These are phyloP conservation scores for Regulus satrapa DNA, from an alignment of 2,113 vertebrate genomes.

Conservation along the genomic window DNA sequence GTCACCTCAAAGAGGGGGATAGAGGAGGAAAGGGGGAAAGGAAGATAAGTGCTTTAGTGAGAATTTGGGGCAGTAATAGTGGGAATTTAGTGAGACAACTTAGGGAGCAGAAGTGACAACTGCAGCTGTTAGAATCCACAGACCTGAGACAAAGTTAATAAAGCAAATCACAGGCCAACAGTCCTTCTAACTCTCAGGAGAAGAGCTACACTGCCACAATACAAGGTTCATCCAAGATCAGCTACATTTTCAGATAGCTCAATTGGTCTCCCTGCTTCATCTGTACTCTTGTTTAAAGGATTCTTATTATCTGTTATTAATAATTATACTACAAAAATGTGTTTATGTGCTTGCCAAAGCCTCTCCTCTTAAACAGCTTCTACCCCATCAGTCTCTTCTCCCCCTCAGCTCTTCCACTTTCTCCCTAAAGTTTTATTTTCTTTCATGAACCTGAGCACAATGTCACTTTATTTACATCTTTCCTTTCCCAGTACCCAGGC, in stretches of 20 bases:
- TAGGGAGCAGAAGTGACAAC: not conserved
- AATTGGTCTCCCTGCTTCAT: not conserved
- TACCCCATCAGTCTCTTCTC: rapidly evolving
- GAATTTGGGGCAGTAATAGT: not conserved
- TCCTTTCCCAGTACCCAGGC: not conserved
- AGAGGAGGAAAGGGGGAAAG: not conserved
- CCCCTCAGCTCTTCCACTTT: not conserved
- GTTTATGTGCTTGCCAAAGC: not conserved
- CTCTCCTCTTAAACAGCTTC: not conserved
- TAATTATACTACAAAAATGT: not conserved
- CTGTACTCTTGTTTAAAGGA: not conserved
- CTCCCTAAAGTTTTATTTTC: not conserved
- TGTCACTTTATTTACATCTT: not conserved
- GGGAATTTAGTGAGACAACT: not conserved
- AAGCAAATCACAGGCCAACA: not conserved
- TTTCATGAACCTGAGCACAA: not conserved
- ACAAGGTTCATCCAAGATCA: not conserved
- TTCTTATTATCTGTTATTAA: not conserved
- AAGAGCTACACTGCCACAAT: not conserved
- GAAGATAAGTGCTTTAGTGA: rapidly evolving
- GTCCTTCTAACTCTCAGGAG: not conserved
- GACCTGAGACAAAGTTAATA: not conserved
- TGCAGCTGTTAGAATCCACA: not conserved
- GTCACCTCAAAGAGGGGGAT: not conserved
- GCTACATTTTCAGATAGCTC: not conserved